A percentile compares a stretch with the other conserved stretches of the same genome.
Conservation (phyloP, 2,113 vertebrate species). For the Brachyhypopomus occidentalis region DNA sequence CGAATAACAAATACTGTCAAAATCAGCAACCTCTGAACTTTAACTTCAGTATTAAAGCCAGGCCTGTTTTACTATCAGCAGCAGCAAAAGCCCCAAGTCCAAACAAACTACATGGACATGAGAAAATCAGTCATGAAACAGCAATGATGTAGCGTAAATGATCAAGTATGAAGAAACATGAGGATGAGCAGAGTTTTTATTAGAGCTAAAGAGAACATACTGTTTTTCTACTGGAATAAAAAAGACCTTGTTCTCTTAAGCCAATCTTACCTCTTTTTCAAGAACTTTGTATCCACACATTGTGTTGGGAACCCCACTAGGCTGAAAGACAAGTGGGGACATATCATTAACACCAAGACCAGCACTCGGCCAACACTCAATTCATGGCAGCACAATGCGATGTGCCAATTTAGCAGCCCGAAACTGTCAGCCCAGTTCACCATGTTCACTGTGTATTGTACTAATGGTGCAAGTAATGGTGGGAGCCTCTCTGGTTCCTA, state of each 20-base stretch:
- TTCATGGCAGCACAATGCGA: background rate
- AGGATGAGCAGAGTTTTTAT: background rate
- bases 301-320: slow-evolving; percentile 74
- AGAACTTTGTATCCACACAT: slow-evolving; percentile 72
- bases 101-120: background rate
- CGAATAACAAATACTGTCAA: too few relatives aligned
- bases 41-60: background rate
- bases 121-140: too few relatives aligned
- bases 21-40: background rate
- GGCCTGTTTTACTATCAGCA: background rate
- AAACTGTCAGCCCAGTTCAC: background rate
- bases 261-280: slow-evolving; percentile 61
- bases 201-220: too few relatives aligned
- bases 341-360: slow-evolving; percentile 23
- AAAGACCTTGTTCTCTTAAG: background rate
- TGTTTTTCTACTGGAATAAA: too few relatives aligned
- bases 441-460: background rate
- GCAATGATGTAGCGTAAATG: background rate
- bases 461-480: background rate
- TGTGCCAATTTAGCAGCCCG: background rate
- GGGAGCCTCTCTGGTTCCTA: background rate
- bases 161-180: background rate
- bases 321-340: slow-evolving; percentile 59
- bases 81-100: background rate
- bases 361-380: background rate